Percentiles rank a stretch among this genome's conserved stretches.
Evolutionary conservation across 1,140 invertebrate species (phyloP).

Genomic region (Papilio machaon): DNA sequence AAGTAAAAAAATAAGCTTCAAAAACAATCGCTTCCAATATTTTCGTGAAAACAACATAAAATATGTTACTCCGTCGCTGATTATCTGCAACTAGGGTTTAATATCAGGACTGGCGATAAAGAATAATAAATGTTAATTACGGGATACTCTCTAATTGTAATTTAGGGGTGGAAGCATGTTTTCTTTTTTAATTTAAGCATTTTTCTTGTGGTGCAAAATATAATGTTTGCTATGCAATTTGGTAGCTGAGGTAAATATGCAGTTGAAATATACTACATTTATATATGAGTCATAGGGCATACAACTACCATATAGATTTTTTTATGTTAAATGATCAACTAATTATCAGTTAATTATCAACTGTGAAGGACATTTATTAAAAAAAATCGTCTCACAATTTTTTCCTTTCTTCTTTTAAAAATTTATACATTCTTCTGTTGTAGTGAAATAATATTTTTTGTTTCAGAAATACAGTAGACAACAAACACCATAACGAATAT

Average conservation of each 20-base stretch:
- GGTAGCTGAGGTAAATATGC: not conserved
- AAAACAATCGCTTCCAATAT: not conserved
- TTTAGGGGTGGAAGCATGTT: constrained; percentile 15
- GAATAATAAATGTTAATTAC: constrained; percentile 16
- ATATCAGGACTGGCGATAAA: constrained; percentile 5
- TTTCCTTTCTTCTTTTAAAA: too few relatives aligned
- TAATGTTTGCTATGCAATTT: not conserved
- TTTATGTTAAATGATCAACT: too few relatives aligned
- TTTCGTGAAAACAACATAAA: not conserved
- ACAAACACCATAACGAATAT: not conserved
- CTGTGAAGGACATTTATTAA: too few relatives aligned
- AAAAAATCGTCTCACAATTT: too few relatives aligned
- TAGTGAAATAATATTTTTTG: too few relatives aligned
- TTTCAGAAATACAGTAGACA: not conserved
- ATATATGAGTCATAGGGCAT: too few relatives aligned
- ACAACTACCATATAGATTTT: too few relatives aligned
- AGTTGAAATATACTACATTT: not conserved
- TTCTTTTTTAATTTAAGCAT: constrained; percentile 17
- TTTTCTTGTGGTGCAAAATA: not conserved
- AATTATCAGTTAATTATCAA: too few relatives aligned
- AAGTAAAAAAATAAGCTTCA: too few relatives aligned
- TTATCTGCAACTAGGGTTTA: constrained; percentile 24
- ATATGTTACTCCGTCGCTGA: not conserved
- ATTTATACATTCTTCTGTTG: too few relatives aligned
- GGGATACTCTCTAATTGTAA: constrained; percentile 11